Conservation (phyloP, 2,888 invertebrate species). For the Rhagonycha lutea region DNA sequence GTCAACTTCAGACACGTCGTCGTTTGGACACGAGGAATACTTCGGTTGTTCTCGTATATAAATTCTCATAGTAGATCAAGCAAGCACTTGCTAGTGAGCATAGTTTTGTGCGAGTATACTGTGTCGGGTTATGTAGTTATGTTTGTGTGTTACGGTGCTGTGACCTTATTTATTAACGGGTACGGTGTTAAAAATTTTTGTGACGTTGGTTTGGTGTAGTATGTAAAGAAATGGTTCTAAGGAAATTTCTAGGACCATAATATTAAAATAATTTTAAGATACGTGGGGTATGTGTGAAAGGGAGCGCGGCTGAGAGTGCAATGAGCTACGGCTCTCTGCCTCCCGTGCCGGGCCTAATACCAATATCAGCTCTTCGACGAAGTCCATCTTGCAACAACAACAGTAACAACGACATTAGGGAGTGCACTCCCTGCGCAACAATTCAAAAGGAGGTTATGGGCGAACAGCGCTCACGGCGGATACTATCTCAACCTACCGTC, state of each 20-base stretch:
- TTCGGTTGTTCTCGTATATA: constrained; percentile 41
- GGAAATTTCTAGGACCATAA: not conserved
- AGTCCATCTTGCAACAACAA: constrained; percentile 36
- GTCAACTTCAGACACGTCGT: constrained; percentile 38
- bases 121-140: constrained; percentile 30
- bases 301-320: constrained; percentile 42
- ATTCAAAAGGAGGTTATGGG: constrained; percentile 53
- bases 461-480: constrained; percentile 54
- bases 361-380: constrained; percentile 52
- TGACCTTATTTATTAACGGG: constrained; percentile 16
- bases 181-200: not conserved
- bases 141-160: constrained; percentile 36
- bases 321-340: constrained; percentile 52
- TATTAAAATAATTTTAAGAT: not conserved
- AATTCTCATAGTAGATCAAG: constrained; percentile 49
- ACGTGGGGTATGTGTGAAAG: constrained; percentile 18
- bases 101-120: constrained; percentile 41
- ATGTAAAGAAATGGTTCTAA: not conserved
- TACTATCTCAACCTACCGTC: constrained; percentile 48
- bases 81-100: constrained; percentile 42
- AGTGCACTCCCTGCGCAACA: constrained; percentile 49
- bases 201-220: not conserved
- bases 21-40: not conserved
- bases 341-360: constrained; percentile 55
- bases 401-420: constrained; percentile 35